Percentiles rank a stretch among this genome's conserved stretches.
phyloP scores from a whole-genome alignment of 2,888 invertebrate genomes.

The Zaprionus lineosus region DNA sequence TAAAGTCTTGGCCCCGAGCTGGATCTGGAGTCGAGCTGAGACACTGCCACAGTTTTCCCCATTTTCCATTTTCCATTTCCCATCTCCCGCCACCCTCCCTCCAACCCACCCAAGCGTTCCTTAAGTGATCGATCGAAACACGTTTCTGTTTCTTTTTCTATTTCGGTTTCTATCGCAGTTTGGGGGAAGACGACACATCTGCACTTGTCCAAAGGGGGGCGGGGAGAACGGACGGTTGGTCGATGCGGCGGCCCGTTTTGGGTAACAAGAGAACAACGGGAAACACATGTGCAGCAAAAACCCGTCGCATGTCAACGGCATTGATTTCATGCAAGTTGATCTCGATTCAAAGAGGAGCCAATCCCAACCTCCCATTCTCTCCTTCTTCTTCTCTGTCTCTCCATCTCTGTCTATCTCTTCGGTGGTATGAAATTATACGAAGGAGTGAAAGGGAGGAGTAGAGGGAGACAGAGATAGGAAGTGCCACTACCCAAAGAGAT shows the following conservation, averaged over 20 bases:
- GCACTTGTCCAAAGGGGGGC: not conserved
- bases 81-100: no score
- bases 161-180: slow-evolving; percentile 13
- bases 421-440: not conserved
- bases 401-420: not conserved
- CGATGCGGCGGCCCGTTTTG: slow-evolving; percentile 29
- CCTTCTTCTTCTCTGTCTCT: not conserved
- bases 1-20: slow-evolving; percentile 6
- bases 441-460: not conserved
- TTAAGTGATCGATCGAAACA: slow-evolving; percentile 50
- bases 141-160: slow-evolving; percentile 37
- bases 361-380: slow-evolving; percentile 29
- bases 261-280: slow-evolving; percentile 25
- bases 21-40: slow-evolving; percentile 9
- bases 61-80: slow-evolving; percentile 11
- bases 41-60: slow-evolving; percentile 50
- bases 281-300: slow-evolving; percentile 28
- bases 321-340: slow-evolving; percentile 39
- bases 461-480: not conserved
- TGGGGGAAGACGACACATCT: slow-evolving; percentile 38
- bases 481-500: no score
- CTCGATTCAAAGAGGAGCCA: slow-evolving; percentile 59
- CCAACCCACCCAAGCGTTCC: slow-evolving; percentile 7
- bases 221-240: not conserved
- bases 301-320: slow-evolving; percentile 49